Evolutionary conservation across 2,113 vertebrate genomes (phyloP).

Genomic region (Myotis brandtii): DNA sequence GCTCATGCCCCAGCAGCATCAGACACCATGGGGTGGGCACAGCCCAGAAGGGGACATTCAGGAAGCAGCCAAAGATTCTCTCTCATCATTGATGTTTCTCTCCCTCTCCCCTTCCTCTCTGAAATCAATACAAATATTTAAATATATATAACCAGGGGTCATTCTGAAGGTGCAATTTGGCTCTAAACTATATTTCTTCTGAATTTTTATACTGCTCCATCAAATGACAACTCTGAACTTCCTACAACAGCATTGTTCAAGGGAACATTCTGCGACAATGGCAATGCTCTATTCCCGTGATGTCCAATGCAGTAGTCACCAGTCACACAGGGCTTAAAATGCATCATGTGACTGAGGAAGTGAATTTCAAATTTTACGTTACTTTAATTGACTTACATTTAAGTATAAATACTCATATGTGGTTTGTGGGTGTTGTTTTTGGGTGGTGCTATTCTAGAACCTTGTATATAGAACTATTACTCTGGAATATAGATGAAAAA

Average conservation of each 20-base stretch:
- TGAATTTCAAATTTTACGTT: not conserved
- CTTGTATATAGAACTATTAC: not conserved
- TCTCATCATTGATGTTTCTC: too few species aligned
- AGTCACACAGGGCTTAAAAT: not conserved
- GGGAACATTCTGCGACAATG: not conserved
- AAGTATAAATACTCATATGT: not conserved
- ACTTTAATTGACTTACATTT: not conserved
- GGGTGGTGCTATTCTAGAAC: not conserved
- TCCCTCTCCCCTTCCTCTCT: too few species aligned
- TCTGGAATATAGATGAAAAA: not conserved
- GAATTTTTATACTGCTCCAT: not conserved
- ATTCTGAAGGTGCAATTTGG: not conserved
- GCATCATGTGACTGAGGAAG: not conserved
- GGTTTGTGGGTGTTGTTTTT: not conserved
- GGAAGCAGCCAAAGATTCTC: too few species aligned
- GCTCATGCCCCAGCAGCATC: too few species aligned
- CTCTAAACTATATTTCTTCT: not conserved
- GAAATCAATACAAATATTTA: too few species aligned
- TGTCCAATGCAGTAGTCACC: too few species aligned
- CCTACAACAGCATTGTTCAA: not conserved
- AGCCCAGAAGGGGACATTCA: not conserved
- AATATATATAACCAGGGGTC: not conserved
- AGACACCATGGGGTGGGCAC: too few species aligned
- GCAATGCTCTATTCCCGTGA: not conserved
- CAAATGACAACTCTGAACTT: not conserved